Base-by-base conservation (phyloP, 2,888 invertebrate species). In the Diaprepes abbreviatus region DNA sequence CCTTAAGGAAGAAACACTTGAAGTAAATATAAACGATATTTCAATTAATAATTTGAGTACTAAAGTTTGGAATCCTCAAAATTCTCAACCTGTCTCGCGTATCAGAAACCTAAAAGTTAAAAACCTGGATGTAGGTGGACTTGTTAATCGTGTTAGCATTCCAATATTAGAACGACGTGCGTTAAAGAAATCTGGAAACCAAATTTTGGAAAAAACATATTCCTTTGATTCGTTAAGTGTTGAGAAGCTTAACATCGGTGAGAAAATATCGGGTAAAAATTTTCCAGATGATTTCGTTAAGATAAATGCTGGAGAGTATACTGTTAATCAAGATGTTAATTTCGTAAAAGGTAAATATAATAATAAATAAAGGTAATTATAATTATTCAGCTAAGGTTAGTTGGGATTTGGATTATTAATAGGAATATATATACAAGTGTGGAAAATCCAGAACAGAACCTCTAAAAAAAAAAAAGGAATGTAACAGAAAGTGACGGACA, bases 91-190 rank as follows among this genome's bases (percentile, higher is more conserved):
- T 63, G 52, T 59, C 59, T 69, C 35, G 16, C 28, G 70, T 74
- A 45, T 65, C 38, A 55, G 75, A 24, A 36, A 57, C 43, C 63
- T 89, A 3, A 79, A 75, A 16, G 82, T 86, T 1, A 79, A 85
- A 63, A 79, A 86, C 21, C 73, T 88, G 9, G 75, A 80, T 10
- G 78, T 88, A 10, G 77, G 77, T 1, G 87, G 86, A n/a, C 81
- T 79, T 9, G 76, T 89, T 0, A 90, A 90, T 77, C 83, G 83
- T 7, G 76, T 86, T 2, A 80, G 81, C 60, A 82, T 89, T 74
- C 73, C 79, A 0, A 78, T 83, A 7, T 76, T 90, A 24, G 70
- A 85, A 19, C 80, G 85, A 58, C 83, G 85, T 71, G 83, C 86
- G 0, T 78, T 90, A 9, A 87, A 84, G 78, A 84, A 82, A 16